Evolutionary conservation across 2,888 invertebrate genomes (phyloP).

Genomic region (Gari tellinella): DNA sequence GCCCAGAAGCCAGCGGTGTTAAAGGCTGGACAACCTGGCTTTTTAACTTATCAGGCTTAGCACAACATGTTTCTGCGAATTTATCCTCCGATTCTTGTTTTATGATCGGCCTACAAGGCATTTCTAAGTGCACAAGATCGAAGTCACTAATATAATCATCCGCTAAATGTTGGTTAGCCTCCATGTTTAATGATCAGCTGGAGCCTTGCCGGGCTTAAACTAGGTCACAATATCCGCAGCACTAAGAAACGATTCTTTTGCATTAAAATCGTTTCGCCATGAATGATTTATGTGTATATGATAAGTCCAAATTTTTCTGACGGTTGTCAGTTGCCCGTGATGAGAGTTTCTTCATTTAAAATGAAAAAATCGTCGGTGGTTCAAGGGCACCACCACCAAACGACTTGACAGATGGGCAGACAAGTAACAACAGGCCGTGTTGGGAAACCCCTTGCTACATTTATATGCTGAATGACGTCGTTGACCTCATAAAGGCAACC

Average conservation of each 20-base stretch:
- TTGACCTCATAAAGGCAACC: conserved; percentile 43
- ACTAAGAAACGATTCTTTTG: not conserved
- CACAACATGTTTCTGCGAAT: conserved; percentile 64
- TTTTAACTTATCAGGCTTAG: conserved; percentile 37
- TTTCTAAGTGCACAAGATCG: conserved; percentile 77
- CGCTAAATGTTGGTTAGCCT: conserved; percentile 73
- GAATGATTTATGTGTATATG: no score
- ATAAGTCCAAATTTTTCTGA: conserved; percentile 37
- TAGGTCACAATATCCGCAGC: conserved; percentile 47
- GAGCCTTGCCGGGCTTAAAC: conserved; percentile 57
- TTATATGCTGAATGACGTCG: conserved; percentile 75
- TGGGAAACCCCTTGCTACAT: conserved; percentile 73
- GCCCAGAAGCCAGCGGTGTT: conserved; percentile 60
- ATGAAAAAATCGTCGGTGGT: conserved; percentile 73
- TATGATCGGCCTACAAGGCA: conserved; percentile 64
- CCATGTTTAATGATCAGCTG: conserved; percentile 73
- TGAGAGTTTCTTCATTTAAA: conserved; percentile 54
- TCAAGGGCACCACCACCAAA: conserved; percentile 74
- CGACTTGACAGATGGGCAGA: conserved; percentile 73
- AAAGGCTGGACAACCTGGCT: conserved; percentile 50
- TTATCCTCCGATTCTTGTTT: conserved; percentile 64
- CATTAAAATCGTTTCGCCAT: no score
- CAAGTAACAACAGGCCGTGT: conserved; percentile 78
- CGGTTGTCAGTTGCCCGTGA: conserved; percentile 46
- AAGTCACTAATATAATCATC: conserved; percentile 79